Evolutionary conservation across 2,113 vertebrate species (phyloP).

Genomic region (Echinops telfairi): DNA sequence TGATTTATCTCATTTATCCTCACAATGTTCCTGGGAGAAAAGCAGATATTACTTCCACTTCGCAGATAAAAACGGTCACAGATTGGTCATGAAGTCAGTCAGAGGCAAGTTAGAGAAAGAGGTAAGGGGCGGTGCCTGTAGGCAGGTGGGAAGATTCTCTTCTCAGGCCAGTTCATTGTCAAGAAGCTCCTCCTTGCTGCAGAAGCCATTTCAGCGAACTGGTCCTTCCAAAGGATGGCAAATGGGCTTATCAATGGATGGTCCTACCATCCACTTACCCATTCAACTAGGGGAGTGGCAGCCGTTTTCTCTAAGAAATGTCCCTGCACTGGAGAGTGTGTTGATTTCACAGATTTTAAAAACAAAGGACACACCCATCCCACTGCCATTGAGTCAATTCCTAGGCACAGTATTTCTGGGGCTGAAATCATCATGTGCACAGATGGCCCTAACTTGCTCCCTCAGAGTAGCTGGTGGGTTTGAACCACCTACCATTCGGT

Average conservation of each 20-base stretch:
- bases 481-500: too few relatives aligned
- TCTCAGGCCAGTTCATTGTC: background rate
- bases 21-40: constrained; percentile 25
- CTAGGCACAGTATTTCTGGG: too few relatives aligned
- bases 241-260: background rate
- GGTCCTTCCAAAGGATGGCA: background rate
- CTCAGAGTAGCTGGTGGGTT: too few relatives aligned
- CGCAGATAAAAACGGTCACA: background rate
- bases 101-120: background rate
- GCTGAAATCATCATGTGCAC: too few relatives aligned
- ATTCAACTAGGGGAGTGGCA: background rate
- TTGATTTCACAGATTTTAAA: background rate
- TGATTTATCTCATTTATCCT: constrained; percentile 46
- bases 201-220: background rate
- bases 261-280: background rate
- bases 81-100: constrained; percentile 23
- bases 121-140: background rate
- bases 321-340: background rate
- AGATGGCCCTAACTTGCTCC: too few relatives aligned
- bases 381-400: too few relatives aligned
- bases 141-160: background rate
- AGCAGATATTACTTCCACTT: constrained; percentile 36
- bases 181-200: background rate
- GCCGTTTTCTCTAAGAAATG: background rate
- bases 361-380: too few relatives aligned